These are phyloP conservation scores for Coregonus suidteri DNA, from an alignment of 2,797 vertebrate species.

Conservation along the genomic window DNA sequence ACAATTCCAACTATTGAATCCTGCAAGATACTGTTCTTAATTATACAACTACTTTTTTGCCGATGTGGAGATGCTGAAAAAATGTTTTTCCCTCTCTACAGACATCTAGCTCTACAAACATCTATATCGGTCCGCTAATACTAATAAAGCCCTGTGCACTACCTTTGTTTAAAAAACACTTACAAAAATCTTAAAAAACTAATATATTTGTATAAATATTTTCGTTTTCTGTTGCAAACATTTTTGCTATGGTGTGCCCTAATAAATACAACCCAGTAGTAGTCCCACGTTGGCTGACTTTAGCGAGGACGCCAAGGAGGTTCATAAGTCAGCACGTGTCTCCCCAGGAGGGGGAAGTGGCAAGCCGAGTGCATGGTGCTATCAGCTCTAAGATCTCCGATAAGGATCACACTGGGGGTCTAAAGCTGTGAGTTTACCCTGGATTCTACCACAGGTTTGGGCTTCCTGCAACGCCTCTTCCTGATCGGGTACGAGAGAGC, in stretches of 20 bases:
- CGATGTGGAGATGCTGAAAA: no score
- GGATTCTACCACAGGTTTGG: slow-evolving; percentile 62
- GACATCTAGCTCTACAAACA: no score
- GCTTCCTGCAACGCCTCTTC: slow-evolving; percentile 81
- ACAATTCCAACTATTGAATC: no score
- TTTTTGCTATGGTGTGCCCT: background rate
- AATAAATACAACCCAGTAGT: background rate
- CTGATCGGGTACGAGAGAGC: slow-evolving; percentile 64
- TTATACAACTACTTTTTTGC: no score
- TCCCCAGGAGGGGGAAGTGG: background rate
- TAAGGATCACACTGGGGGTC: slow-evolving; percentile 57
- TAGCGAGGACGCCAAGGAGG: background rate
- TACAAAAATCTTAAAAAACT: no score
- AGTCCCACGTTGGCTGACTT: background rate
- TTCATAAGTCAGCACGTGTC: slow-evolving; percentile 52
- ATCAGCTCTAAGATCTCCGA: slow-evolving; percentile 46
- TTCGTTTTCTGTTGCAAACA: background rate
- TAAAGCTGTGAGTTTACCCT: slow-evolving; percentile 58
- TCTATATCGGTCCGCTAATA: no score
- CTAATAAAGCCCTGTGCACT: no score
- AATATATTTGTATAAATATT: background rate
- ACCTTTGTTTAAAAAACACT: no score
- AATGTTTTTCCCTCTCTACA: no score
- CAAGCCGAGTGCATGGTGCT: slow-evolving; percentile 35
- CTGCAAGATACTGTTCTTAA: no score